Conservation (phyloP, 2,797 vertebrate genomes). For the Xiphophorus birchmanni region DNA sequence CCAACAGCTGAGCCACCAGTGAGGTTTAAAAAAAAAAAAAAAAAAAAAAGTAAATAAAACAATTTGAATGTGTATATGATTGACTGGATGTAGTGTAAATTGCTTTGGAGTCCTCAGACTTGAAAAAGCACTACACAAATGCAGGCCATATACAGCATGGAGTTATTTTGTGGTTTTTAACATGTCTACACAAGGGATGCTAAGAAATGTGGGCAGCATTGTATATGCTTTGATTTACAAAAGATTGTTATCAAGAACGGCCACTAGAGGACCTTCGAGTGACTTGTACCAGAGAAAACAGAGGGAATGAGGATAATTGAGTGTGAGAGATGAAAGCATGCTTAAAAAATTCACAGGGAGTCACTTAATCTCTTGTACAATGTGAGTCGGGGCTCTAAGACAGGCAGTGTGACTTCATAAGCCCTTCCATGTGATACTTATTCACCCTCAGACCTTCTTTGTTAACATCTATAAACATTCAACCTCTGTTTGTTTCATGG, state of each 20-base stretch:
- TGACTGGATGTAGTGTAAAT: not conserved
- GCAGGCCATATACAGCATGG: not conserved
- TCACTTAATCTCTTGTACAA: conserved; percentile 75
- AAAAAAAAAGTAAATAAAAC: not conserved
- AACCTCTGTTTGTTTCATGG: conserved; percentile 13
- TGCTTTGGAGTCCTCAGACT: not conserved
- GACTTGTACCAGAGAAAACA: not conserved
- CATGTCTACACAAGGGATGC: not conserved
- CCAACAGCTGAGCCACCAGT: not conserved
- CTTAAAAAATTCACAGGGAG: conserved; percentile 42
- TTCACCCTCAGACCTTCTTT: conserved; percentile 28
- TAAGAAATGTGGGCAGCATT: not conserved
- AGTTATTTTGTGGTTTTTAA: not conserved
- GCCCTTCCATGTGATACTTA: conserved; percentile 76
- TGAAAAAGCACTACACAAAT: not conserved
- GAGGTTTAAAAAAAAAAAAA: no score
- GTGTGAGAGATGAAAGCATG: conserved; percentile 57
- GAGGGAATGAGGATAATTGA: conserved; percentile 26
- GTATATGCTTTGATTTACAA: not conserved
- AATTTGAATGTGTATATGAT: not conserved
- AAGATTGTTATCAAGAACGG: not conserved
- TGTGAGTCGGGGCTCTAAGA: conserved; percentile 55
- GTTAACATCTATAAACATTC: conserved; percentile 23
- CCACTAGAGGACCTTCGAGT: conserved; percentile 31
- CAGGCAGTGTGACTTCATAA: conserved; percentile 71